Evolutionary conservation across 2,797 vertebrate genomes (phyloP).

Genomic region (Gymnodraco acuticeps): DNA sequence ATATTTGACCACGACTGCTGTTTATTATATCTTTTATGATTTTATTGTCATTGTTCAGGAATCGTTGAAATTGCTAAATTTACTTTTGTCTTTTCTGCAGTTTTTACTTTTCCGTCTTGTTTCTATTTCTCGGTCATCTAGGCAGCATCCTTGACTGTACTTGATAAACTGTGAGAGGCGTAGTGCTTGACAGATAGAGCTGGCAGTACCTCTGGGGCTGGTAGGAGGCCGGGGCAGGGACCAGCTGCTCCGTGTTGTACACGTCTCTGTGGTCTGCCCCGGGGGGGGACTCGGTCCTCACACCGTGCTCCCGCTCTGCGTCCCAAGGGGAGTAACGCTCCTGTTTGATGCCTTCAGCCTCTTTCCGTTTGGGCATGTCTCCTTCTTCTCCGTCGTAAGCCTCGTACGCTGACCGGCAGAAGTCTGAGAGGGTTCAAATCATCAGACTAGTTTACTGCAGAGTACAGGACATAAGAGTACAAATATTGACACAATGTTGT

Average conservation of each 20-base stretch:
- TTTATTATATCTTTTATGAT: not conserved
- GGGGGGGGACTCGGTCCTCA: constrained; percentile 75
- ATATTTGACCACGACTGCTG: no score
- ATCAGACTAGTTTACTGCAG: not conserved
- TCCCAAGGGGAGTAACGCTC: constrained; percentile 87
- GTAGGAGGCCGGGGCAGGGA: constrained; percentile 83
- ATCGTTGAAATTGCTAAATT: not conserved
- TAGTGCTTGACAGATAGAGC: no score
- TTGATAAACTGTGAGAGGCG: not conserved
- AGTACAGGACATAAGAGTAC: not conserved
- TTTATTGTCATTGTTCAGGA: not conserved
- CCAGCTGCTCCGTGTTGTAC: constrained; percentile 87
- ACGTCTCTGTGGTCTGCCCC: constrained; percentile 78
- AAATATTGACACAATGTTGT: not conserved
- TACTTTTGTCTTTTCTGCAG: not conserved
- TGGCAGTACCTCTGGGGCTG: constrained; percentile 85
- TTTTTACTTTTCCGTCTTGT: no score
- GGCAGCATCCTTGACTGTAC: not conserved
- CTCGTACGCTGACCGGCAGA: constrained; percentile 77
- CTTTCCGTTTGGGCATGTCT: constrained; percentile 71
- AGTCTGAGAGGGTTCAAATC: constrained; percentile 59
- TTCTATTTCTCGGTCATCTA: not conserved
- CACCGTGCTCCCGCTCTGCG: constrained; percentile 74
- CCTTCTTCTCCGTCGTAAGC: constrained; percentile 71
- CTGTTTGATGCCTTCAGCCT: constrained; percentile 75